Percentiles rank a stretch among this genome's conserved stretches.
Evolutionary conservation across 1,140 invertebrate genomes (phyloP).

Genomic region (Heliconius nattereri): DNA sequence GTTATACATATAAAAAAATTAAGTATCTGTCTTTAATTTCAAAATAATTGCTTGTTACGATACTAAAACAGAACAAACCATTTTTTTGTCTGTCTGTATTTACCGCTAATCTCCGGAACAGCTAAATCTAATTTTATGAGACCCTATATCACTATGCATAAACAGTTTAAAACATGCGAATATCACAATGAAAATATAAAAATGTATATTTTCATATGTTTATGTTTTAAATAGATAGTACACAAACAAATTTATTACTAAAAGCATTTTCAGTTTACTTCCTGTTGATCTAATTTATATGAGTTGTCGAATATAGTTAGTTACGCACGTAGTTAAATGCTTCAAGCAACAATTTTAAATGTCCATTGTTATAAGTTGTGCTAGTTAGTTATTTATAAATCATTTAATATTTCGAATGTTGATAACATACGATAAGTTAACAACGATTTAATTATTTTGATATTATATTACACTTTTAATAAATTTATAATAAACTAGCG

Average conservation of each 20-base stretch:
- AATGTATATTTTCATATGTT: background rate
- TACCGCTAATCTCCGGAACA: too few relatives aligned
- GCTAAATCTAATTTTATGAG: too few relatives aligned
- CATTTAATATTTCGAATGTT: background rate
- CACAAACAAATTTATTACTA: background rate
- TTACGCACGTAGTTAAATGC: constrained; percentile 6
- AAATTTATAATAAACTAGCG: background rate
- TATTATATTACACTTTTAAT: background rate
- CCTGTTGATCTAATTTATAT: background rate
- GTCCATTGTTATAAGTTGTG: background rate
- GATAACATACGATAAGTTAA: too few relatives aligned
- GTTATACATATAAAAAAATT: too few relatives aligned
- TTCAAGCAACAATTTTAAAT: background rate
- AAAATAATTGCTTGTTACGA: too few relatives aligned
- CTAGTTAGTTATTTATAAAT: background rate
- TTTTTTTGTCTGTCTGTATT: too few relatives aligned
- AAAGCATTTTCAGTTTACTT: background rate
- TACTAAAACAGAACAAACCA: too few relatives aligned
- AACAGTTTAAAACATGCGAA: too few relatives aligned
- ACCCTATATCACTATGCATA: too few relatives aligned
- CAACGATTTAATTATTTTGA: background rate
- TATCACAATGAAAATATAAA: background rate
- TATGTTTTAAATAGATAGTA: too few relatives aligned
- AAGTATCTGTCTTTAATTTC: too few relatives aligned
- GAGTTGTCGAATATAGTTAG: constrained; percentile 8